Evolutionary conservation across 2,797 vertebrate species (phyloP), one percentile per base, ranked within the genome.

Genomic region (Erethizon dorsatum): DNA sequence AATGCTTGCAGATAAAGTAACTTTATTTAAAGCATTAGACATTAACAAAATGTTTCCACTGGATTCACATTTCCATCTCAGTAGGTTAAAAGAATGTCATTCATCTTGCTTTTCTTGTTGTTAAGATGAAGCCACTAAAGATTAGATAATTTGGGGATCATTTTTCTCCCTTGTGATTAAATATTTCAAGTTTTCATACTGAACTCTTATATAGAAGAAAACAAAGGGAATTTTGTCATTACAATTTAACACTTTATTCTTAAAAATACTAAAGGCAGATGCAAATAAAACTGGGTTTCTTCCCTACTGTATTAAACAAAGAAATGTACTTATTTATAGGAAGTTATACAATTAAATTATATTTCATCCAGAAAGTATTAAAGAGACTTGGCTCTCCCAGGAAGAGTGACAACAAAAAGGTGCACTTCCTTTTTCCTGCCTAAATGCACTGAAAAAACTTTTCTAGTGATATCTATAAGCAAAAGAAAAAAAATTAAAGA

Each of bases 71-170:
- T 95, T 90, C 45, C 77, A 87, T 89, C 56, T 67, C 75, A 94
- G 41, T 89, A 82, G 45, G 28, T 80, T 91, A 96, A 90, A n/a
- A 93, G 41, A 24, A 37, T 71, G 28, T 71, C 57, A 33, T 71
- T 96, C 33, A 47, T 78, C 71, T 94, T 95, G 83, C 45, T 95
- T 92, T 88, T 79, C 31, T 93, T 92, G n/a, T 82, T 90, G 69
- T 97, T 90, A 86, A 90, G 94, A 96, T 85, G 57, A 97, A 96
- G 50, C 75, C 91, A 94, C 90, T 88, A 86, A 92, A 87, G 47
- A 91, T 69, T 41, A 93, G 33, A 91, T 94, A 85, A 96, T 78
- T 85, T 82, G 63, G 52, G 47, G 63, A 17, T 56, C 26, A 69
- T 91, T 95, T 91, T 80, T 13, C 3, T 26, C 54, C 26, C 24